phyloP scores from a whole-genome alignment of 2,113 vertebrate genomes.

The Pelobates fuscus region DNA sequence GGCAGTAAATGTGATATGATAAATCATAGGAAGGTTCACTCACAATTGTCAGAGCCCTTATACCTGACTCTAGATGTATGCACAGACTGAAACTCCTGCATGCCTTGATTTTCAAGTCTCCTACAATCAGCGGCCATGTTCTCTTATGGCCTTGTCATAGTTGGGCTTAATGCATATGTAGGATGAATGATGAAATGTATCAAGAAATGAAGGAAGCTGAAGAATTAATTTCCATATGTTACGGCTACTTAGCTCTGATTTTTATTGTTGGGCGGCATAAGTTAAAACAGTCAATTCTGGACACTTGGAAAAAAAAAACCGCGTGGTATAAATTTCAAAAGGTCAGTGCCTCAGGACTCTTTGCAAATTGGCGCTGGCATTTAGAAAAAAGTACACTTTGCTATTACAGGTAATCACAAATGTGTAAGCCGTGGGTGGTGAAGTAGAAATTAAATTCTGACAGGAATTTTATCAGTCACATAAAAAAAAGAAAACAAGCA shows the following conservation, averaged over 20 bases:
- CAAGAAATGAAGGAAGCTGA: not conserved
- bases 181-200: not conserved
- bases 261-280: not conserved
- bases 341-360: constrained; percentile 9
- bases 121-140: too few relatives aligned
- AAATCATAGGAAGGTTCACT: too few relatives aligned
- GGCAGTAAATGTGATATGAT: too few relatives aligned
- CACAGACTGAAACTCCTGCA: too few relatives aligned
- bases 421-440: constrained; percentile 3
- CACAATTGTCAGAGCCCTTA: too few relatives aligned
- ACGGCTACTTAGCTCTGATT: not conserved
- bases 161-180: not conserved
- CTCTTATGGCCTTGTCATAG: too few relatives aligned
- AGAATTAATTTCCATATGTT: not conserved
- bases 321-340: constrained; percentile 14
- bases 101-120: too few relatives aligned
- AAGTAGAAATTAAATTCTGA: constrained; percentile 9
- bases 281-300: constrained; percentile 3
- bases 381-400: constrained; percentile 8
- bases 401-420: constrained; percentile 28
- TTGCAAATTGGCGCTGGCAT: constrained; percentile 30
- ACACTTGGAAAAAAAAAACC: not conserved
- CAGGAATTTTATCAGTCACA: constrained; percentile 6
- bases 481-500: constrained; percentile 6
- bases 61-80: too few relatives aligned